Evolutionary conservation across 2,797 vertebrate genomes (phyloP), one percentile per base, ranked within the genome.

Genomic region (Squalus acanthias): DNA sequence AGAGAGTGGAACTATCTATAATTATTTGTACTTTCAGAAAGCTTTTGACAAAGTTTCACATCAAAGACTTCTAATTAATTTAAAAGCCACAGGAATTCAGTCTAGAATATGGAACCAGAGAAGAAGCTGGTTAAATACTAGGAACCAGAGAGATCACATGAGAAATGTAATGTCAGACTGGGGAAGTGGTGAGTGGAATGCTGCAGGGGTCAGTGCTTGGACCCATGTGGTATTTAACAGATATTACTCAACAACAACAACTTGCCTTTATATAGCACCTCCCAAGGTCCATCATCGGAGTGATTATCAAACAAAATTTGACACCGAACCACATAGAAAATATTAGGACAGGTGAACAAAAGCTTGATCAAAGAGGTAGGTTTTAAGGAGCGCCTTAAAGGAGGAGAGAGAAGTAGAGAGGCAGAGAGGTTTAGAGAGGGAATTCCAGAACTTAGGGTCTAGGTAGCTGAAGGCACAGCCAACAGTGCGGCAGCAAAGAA

Each of bases 41-140:
- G 24, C 50, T 88, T 88, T 88, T 53, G 22, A 57, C 26, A 26
- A 57, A 88, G 50, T 57, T 57, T 20, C 50, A 88, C 87, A 88
- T 88, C 46, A 88, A 88, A 88, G 50, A 57, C 22, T 57, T 24
- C 87, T 88, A 88, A 88, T 88, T 88, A 57, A 88, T 57, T 88
- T 88, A 26, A 57, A 57, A 57, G 24, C 87, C 24, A 57, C 87
- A 88, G 50, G 50, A 53, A 57, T 57, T 50, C 87, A 88, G 87
- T 26, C 46, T 57, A 88, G 46, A 88, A 57, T 57, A 29, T 88
- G 87, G 87, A 57, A 53, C 22, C 9, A 57, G 50, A 57, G 57
- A 76, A 74, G 72, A 88, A 57, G 26, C 57, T 88, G 50, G 50
- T 88, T 88, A 57, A 57, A 88, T 76, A 9, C 74, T 76, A 88